Conservation (phyloP, 1,140 invertebrate genomes). For the Monomorium pharaonis region DNA sequence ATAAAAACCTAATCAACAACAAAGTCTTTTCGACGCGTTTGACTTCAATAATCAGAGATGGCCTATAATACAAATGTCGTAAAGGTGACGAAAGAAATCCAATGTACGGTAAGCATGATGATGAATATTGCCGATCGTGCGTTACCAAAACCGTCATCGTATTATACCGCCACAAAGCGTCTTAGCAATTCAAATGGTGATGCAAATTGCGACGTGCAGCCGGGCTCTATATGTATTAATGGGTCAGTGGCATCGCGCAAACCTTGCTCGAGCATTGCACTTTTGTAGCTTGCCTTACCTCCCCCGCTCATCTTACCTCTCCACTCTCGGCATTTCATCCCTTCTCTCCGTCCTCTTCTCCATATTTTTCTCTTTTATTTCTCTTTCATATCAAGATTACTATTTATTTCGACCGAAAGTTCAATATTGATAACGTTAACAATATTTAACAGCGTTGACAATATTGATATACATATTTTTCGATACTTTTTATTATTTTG, state of each 20-base stretch:
- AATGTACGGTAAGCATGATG: background rate
- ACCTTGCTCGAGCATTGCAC: constrained; percentile 81
- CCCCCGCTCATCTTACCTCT: constrained; percentile 27
- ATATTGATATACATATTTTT: background rate
- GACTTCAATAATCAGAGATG: constrained; percentile 30
- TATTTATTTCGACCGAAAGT: background rate
- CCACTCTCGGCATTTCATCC: constrained; percentile 32
- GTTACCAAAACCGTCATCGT: constrained; percentile 60
- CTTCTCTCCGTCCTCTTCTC: constrained; percentile 24
- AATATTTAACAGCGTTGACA: background rate
- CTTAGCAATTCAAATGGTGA: constrained; percentile 78
- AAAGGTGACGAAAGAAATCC: background rate
- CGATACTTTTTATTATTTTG: background rate
- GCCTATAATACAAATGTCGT: background rate
- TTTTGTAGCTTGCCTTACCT: constrained; percentile 69
- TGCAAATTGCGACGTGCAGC: constrained; percentile 71
- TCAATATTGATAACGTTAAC: background rate
- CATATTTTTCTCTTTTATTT: constrained; percentile 25
- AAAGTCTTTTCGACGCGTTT: constrained; percentile 24
- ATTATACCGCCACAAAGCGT: constrained; percentile 76
- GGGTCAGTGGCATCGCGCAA: constrained; percentile 83
- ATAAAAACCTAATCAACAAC: background rate
- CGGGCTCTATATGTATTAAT: constrained; percentile 83
- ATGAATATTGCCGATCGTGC: constrained; percentile 48
- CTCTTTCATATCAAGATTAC: constrained; percentile 2